Conservation (phyloP, 92 coral and sea anemone species). For the Plumapathes pennacea region DNA sequence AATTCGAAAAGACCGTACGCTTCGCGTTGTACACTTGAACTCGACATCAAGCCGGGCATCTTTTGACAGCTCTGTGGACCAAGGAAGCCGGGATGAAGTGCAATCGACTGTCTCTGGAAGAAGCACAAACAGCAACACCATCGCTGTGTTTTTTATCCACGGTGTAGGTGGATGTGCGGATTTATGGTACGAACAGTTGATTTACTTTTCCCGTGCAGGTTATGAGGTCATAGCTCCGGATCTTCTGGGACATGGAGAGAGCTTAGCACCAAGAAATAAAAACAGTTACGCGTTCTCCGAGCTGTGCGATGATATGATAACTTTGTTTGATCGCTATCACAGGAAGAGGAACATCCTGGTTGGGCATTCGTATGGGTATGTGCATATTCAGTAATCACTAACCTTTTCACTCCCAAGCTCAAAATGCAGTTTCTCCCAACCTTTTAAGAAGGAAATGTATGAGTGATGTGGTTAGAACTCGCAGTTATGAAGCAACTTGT, state of each 20-base stretch:
- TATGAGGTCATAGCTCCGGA: constrained; percentile 93
- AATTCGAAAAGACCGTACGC: constrained; percentile 68
- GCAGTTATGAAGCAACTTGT: too few relatives aligned
- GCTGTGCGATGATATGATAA: constrained; percentile 68
- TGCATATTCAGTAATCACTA: not conserved
- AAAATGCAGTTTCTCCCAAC: too few relatives aligned
- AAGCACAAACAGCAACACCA: constrained; percentile 12
- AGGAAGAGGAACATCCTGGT: constrained; percentile 86
- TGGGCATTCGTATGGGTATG: constrained; percentile 99
- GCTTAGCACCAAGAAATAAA: constrained; percentile 74
- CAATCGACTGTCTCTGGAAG: constrained; percentile 3
- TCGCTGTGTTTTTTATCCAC: constrained; percentile 88
- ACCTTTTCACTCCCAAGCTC: not conserved
- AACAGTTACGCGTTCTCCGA: constrained; percentile 75
- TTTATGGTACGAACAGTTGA: constrained; percentile 87
- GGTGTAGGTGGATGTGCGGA: constrained; percentile 98
- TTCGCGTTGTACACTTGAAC: constrained; percentile 65
- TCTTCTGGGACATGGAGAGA: constrained; percentile 92
- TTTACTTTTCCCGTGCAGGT: constrained; percentile 78
- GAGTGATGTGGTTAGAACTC: too few relatives aligned
- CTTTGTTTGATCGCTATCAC: constrained; percentile 86
- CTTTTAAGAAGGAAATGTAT: too few relatives aligned
- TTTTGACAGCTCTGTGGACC: not conserved
- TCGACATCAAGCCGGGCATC: constrained; percentile 12
- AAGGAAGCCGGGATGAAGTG: constrained; percentile 10